Conservation (phyloP, 2,113 vertebrate species). For the Phasianus colchicus region DNA sequence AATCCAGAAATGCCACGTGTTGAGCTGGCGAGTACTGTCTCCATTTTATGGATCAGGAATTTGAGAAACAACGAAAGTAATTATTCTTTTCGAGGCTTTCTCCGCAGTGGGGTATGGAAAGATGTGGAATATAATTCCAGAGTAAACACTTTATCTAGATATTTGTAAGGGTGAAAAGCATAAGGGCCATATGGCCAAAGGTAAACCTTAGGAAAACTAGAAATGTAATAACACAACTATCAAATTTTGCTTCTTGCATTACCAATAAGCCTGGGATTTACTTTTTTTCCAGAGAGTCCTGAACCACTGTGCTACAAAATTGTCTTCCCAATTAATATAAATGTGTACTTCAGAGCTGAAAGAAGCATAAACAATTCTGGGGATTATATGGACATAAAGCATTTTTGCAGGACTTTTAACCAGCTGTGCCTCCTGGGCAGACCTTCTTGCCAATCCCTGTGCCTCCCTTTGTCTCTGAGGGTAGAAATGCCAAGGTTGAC, state of each 20-base stretch:
- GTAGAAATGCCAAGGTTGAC: background rate
- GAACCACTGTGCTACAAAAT: background rate
- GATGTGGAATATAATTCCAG: background rate
- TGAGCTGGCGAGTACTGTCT: background rate
- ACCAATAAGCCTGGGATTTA: background rate
- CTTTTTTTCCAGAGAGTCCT: background rate
- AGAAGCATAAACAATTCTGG: background rate
- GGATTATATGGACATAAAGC: background rate
- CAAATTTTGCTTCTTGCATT: background rate
- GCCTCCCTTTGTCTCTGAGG: background rate
- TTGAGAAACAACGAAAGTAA: background rate
- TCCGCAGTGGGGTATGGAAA: background rate
- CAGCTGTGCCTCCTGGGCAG: background rate
- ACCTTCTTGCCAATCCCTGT: fast-evolving
- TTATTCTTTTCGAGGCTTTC: background rate
- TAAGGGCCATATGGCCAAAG: background rate
- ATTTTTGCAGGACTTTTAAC: background rate
- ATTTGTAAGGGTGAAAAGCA: background rate
- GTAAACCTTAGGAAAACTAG: background rate
- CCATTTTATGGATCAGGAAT: background rate
- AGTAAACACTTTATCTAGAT: background rate
- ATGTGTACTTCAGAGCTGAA: background rate
- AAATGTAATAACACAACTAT: background rate
- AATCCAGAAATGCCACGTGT: background rate
- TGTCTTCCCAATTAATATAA: background rate